phyloP scores from a whole-genome alignment of 2,888 invertebrate species.

The Priocnemis perturbator region DNA sequence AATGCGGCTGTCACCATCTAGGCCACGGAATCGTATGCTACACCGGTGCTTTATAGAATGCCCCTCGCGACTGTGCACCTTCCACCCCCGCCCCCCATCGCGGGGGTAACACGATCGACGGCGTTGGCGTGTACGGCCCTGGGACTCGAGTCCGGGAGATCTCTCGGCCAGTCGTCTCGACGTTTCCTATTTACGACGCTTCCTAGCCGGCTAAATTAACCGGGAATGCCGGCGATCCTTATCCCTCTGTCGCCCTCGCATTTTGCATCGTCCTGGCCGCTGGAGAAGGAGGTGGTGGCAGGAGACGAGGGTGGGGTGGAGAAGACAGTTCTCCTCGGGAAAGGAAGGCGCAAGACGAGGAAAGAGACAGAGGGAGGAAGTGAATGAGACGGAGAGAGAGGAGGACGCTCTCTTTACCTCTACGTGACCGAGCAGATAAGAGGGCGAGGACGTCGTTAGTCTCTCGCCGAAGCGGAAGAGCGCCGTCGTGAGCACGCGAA shows the following conservation, averaged over 20 bases:
- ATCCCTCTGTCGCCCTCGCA: conserved; percentile 57
- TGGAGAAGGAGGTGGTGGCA: neutral
- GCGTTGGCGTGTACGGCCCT: conserved; percentile 14
- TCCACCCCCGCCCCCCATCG: conserved; percentile 30
- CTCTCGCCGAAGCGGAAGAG: conserved; percentile 67
- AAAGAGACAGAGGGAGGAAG: conserved; percentile 14
- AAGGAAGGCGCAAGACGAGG: neutral
- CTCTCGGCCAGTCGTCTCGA: conserved; percentile 41
- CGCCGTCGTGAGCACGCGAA: conserved; percentile 70
- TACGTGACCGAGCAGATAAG: conserved; percentile 72
- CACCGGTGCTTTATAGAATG: conserved; percentile 7
- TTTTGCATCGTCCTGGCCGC: conserved; percentile 51
- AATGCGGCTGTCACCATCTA: conserved; percentile 44
- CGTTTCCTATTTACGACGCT: conserved; percentile 70
- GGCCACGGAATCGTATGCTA: conserved; percentile 41
- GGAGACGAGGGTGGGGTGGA: neutral
- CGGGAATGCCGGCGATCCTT: conserved; percentile 65
- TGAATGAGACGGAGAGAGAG: conserved; percentile 23
- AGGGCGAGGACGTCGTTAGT: conserved; percentile 72
- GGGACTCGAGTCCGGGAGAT: conserved; percentile 1
- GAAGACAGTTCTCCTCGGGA: conserved; percentile 9
- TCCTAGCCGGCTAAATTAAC: conserved; percentile 69
- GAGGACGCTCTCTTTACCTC: conserved; percentile 44
- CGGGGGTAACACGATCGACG: conserved; percentile 5
- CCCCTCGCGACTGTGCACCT: conserved; percentile 16